Percentiles rank a stretch among this genome's conserved stretches.
phyloP scores from a whole-genome alignment of 2,113 vertebrate species.

The Condylura cristata region DNA sequence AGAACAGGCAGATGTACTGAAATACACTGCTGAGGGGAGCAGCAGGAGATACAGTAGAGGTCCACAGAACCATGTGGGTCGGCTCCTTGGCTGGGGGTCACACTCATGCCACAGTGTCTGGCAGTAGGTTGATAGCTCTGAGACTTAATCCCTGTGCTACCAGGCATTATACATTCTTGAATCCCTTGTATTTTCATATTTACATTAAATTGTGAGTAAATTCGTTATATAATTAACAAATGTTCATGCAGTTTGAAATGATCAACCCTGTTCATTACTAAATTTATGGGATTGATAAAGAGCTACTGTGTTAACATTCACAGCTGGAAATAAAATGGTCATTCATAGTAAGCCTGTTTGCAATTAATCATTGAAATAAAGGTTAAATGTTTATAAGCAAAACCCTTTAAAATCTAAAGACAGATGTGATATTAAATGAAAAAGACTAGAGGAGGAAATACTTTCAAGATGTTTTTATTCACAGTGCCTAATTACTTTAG shows the following conservation, averaged over 20 bases:
- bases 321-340: neutral
- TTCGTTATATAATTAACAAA: neutral
- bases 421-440: neutral
- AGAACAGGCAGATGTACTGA: no score
- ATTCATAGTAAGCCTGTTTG: accelerated
- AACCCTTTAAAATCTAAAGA: neutral
- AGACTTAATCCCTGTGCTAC: no score
- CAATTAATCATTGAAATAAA: neutral
- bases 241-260: neutral
- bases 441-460: neutral
- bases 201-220: neutral
- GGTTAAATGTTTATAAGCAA: neutral
- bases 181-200: conserved; percentile 3
- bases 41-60: no score
- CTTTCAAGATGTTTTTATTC: neutral
- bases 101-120: no score
- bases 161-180: neutral
- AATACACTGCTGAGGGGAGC: no score
- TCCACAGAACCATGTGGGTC: no score
- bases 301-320: neutral
- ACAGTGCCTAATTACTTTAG: neutral
- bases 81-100: no score
- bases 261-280: neutral
- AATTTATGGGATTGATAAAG: neutral
- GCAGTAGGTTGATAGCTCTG: no score